These are phyloP conservation scores for Rousettus madagascariensis DNA, from an alignment of 2,797 vertebrate genomes.

Conservation along the genomic window DNA sequence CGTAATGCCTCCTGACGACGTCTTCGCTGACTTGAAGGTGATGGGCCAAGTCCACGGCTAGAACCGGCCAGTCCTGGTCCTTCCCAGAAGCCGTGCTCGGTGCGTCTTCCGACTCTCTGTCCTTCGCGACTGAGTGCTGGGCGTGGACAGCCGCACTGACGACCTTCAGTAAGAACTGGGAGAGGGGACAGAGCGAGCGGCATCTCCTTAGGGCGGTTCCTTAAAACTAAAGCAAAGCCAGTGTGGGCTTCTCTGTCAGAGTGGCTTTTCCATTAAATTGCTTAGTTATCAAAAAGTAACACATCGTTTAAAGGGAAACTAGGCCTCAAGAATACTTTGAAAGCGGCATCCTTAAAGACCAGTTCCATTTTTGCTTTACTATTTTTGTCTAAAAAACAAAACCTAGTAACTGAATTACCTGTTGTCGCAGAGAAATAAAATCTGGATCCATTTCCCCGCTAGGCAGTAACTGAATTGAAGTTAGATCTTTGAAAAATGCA, in stretches of 20 bases:
- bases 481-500: conserved; percentile 97
- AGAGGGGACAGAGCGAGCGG: not conserved
- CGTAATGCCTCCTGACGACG: conserved; percentile 91
- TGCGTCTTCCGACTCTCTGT: conserved; percentile 68
- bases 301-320: not conserved
- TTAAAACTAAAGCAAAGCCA: not conserved
- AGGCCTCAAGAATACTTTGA: not conserved
- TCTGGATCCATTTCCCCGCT: conserved; percentile 95
- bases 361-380: not conserved
- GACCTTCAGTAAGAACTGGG: conserved; percentile 92
- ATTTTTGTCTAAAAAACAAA: not conserved
- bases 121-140: conserved; percentile 79
- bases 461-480: conserved; percentile 95
- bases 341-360: not conserved
- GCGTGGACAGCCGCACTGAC: conserved; percentile 91
- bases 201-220: not conserved
- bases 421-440: conserved; percentile 90
- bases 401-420: conserved; percentile 84
- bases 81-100: conserved; percentile 76
- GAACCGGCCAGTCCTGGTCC: conserved; percentile 89
- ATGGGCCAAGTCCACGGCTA: conserved; percentile 90
- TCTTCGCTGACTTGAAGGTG: conserved; percentile 94
- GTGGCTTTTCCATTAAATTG: not conserved
- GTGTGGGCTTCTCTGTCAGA: not conserved
- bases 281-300: not conserved